phyloP scores from a whole-genome alignment of 2,797 vertebrate species.

The Florisuga fusca region DNA sequence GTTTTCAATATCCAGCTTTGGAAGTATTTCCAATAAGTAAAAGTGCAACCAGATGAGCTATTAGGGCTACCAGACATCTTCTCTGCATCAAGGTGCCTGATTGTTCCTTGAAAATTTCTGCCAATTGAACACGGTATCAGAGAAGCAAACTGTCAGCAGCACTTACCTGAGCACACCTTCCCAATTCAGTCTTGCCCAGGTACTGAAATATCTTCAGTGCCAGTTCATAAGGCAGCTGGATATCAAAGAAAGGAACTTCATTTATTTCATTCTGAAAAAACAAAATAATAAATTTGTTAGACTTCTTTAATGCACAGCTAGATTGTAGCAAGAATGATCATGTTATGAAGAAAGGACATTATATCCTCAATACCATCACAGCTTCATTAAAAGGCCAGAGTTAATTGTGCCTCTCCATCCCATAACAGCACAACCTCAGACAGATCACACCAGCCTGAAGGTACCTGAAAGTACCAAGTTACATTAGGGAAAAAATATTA shows the following conservation, averaged over 20 bases:
- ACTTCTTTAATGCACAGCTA: not conserved
- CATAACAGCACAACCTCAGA: accelerated
- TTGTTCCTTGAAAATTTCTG: not conserved
- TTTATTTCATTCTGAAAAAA: constrained; percentile 91
- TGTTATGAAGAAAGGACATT: accelerated
- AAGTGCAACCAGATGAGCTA: constrained; percentile 26
- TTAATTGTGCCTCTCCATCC: not conserved
- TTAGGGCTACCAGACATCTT: not conserved
- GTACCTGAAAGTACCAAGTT: accelerated
- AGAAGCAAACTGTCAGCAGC: not conserved
- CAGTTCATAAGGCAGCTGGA: constrained; percentile 93
- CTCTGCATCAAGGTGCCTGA: not conserved
- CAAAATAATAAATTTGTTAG: not conserved
- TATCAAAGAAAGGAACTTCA: constrained; percentile 95
- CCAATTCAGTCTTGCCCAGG: constrained; percentile 85
- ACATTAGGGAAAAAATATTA: not conserved
- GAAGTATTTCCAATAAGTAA: constrained; percentile 40
- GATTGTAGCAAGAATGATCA: not conserved
- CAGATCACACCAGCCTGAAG: accelerated
- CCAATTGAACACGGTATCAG: not conserved
- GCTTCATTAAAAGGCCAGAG: not conserved
- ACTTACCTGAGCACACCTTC: constrained; percentile 94
- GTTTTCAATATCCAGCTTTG: constrained; percentile 39
- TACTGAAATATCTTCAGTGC: constrained; percentile 94
- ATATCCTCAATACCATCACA: not conserved